Evolutionary conservation across 2,113 vertebrate genomes (phyloP), one percentile per base, ranked within the genome.

Genomic region (Psittacula cyanocephala): DNA sequence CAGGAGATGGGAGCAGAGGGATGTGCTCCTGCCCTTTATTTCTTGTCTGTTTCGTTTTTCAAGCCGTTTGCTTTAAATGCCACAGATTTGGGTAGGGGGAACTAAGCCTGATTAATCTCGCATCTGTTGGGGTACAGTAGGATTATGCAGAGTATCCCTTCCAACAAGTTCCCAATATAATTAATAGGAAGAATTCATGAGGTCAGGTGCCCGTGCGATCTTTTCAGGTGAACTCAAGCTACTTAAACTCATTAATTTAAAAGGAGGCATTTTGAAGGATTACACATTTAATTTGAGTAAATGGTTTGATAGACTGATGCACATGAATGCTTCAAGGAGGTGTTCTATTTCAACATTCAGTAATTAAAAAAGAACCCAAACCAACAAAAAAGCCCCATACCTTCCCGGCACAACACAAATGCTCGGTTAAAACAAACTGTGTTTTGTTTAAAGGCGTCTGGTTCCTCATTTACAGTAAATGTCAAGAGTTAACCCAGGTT

Each of bases 261-360:
- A 98, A 98, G 98, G 98, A 98, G 97, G 98, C 97, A 98, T 98
- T 98, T 97, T 98, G 98, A 98, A 98, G 98, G 98, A 98, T 98
- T 98, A 98, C 98, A 98, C 97, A 97, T 98, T 98, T 98, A 98
- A 98, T 98, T 98, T 98, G 97, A 98, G 98, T 98, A 98, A 98
- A 98, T 98, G 98, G 97, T 97, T 98, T 98, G 98, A 98, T 98
- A 98, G 98, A 98, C 98, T 98, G 98, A 98, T 98, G 97, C 98
- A 98, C 98, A 98, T 98, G 98, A 98, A 98, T 98, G 98, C 98
- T 98, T 98, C 96, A 97, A 98, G 96, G 96, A 97, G 97, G 97
- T 97, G 97, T 98, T 97, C 97, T 98, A 72, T 98, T 98, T 98
- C 98, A 97, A 97, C 97, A 97, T 96, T 95, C 97, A 91, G 96